A percentile compares a stretch with the other conserved stretches of the same genome.
These are phyloP conservation scores for Sipha flava DNA, from an alignment of 1,140 invertebrate genomes.

Conservation along the genomic window DNA sequence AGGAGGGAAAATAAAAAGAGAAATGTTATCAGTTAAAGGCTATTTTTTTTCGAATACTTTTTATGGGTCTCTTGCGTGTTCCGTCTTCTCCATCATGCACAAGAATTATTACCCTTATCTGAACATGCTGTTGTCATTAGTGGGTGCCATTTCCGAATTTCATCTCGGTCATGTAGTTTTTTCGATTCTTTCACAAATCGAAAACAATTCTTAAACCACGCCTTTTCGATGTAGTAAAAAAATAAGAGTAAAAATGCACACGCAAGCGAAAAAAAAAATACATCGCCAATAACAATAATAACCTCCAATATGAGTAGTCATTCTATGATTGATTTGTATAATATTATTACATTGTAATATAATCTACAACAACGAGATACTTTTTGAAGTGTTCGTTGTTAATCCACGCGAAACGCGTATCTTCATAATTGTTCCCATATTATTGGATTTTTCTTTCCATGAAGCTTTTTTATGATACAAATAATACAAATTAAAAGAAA, in stretches of 20 bases:
- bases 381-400: background rate
- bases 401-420: no score
- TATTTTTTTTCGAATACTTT: background rate
- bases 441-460: no score
- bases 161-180: conserved; percentile 7
- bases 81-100: conserved; percentile 21
- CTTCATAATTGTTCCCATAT: no score
- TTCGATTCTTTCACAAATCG: conserved; percentile 19
- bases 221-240: conserved; percentile 22
- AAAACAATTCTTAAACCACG: conserved; percentile 14
- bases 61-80: conserved; percentile 31
- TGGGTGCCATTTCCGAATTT: conserved; percentile 28
- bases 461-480: no score
- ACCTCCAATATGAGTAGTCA: no score
- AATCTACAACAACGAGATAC: background rate
- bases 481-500: no score
- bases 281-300: background rate
- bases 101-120: conserved; percentile 32
- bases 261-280: background rate
- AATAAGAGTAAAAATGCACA: background rate
- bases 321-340: no score
- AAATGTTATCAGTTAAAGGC: conserved; percentile 22
- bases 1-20: conserved; percentile 10
- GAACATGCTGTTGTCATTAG: conserved; percentile 29
- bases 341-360: background rate